phyloP scores from a whole-genome alignment of 2,113 vertebrate species.

The Pelodiscus sinensis region DNA sequence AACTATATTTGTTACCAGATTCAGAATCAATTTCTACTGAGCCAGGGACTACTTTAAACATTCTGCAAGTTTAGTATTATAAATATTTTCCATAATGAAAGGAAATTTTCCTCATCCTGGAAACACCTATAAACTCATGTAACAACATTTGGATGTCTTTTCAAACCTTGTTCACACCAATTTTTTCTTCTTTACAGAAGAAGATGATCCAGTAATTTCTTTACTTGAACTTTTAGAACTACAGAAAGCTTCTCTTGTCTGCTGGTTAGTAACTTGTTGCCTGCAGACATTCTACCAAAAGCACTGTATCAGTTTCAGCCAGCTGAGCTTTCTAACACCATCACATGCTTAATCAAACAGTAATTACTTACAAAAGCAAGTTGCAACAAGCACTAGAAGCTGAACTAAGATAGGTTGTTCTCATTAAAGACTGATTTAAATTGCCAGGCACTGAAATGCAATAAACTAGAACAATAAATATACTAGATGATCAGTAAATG shows the following conservation, averaged over 20 bases:
- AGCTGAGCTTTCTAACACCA: conserved; percentile 74
- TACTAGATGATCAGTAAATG: not conserved
- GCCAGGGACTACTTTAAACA: conserved; percentile 22
- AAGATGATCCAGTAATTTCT: conserved; percentile 75
- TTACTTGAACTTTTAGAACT: conserved; percentile 62
- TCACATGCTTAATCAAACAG: conserved; percentile 82
- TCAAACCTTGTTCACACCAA: conserved; percentile 70
- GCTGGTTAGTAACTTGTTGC: conserved; percentile 57
- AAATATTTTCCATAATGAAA: not conserved
- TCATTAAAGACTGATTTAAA: conserved; percentile 75
- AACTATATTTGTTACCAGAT: conserved; percentile 25
- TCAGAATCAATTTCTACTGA: not conserved
- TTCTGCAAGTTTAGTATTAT: not conserved
- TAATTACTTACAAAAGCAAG: conserved; percentile 82
- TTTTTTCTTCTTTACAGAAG: conserved; percentile 74
- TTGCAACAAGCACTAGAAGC: conserved; percentile 69
- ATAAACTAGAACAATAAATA: conserved; percentile 36
- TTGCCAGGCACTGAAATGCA: conserved; percentile 65
- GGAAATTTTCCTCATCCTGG: conserved; percentile 14
- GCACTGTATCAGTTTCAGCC: conserved; percentile 73
- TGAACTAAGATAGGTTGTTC: conserved; percentile 59
- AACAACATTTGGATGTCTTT: conserved; percentile 37
- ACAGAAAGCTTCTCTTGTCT: conserved; percentile 37
- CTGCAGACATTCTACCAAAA: conserved; percentile 78
- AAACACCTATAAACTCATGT: not conserved